Base-by-base conservation (phyloP, 2,113 vertebrate genomes). In the Spermophilus dauricus region DNA sequence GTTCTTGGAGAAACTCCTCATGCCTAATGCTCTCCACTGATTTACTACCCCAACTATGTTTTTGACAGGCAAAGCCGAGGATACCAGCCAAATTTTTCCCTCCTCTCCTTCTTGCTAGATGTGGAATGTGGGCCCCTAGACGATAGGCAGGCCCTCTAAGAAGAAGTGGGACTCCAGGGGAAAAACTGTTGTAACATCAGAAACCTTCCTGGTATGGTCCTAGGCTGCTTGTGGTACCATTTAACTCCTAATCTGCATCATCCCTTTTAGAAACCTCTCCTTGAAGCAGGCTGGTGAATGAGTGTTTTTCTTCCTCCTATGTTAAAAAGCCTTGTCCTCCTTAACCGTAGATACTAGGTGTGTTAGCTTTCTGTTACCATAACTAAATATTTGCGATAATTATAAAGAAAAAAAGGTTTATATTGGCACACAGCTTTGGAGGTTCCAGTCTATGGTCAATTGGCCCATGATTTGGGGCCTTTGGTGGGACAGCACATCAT, bases 111-210 rank as follows among this genome's bases (percentile, higher is more conserved):
- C 32, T 90, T 22, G 18, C 14, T 67, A 58, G 65, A 22, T 67
- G 39, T 12, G 7, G 0, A 63, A 32, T 56, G 26, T 2, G 5
- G 37, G n/a, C 18, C 65, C 45, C 20, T 39, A 65, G 78, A 61
- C 48, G 28, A 67, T 16, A 18, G 61, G 70, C 61, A n/a, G 69
- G 30, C 39, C 30, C 34, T 17, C 9, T 28, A 77, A 72, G 42
- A 92, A 45, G 53, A 92, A 78, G n/a, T n/a, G 39, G 30, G 53
- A 37, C 86, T 28, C 63, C 34, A 3, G 63, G 42, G 13, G 34
- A 39, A n/a, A 37, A 14, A 3, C 34, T 0, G 0, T 39, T 28
- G 12, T 20, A 61, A 34, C 3, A 17, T 7, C 13, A 73, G 69
- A 56, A 7, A 4, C 18, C 58, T 58, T 20, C 32, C 2, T 22